A percentile compares a stretch with the other conserved stretches of the same genome.
Conservation (phyloP, 2,113 vertebrate genomes). For the Limanda limanda region DNA sequence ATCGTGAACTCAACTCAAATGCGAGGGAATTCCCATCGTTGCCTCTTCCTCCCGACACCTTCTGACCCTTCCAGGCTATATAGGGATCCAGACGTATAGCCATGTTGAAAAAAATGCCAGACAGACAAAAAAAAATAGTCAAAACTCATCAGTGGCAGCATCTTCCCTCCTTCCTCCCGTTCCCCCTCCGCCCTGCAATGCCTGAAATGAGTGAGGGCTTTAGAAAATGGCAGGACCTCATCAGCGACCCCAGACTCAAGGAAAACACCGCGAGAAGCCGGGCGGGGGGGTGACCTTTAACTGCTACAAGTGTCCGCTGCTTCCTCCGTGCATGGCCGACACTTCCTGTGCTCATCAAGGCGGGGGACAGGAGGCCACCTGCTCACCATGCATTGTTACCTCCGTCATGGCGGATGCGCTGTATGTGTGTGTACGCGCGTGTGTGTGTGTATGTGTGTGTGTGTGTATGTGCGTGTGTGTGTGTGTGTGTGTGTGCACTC, state of each 20-base stretch:
- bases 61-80: slow-evolving; percentile 52
- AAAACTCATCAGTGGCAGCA: slow-evolving; percentile 41
- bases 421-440: background rate
- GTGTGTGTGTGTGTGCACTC: slow-evolving; percentile 15
- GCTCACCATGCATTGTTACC: slow-evolving; percentile 49
- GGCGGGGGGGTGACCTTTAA: slow-evolving; percentile 57
- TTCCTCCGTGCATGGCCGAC: slow-evolving; percentile 59
- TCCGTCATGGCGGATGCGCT: slow-evolving; percentile 21
- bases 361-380: slow-evolving; percentile 65
- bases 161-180: slow-evolving; percentile 61
- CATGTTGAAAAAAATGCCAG: slow-evolving; percentile 30
- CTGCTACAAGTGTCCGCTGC: slow-evolving; percentile 58
- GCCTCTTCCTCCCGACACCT: slow-evolving; percentile 29
- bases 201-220: slow-evolving; percentile 42
- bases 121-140: slow-evolving; percentile 56
- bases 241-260: slow-evolving; percentile 58
- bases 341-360: slow-evolving; percentile 73
- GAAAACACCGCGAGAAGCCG: slow-evolving; percentile 62
- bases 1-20: slow-evolving; percentile 12
- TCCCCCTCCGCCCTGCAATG: slow-evolving; percentile 24
- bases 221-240: slow-evolving; percentile 42
- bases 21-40: slow-evolving; percentile 57
- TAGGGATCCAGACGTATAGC: slow-evolving; percentile 49
- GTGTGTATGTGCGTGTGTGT: background rate
- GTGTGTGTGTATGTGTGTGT: slow-evolving; percentile 1